Base-by-base conservation (phyloP, 2,113 vertebrate species). In the Nothocercus julius region DNA sequence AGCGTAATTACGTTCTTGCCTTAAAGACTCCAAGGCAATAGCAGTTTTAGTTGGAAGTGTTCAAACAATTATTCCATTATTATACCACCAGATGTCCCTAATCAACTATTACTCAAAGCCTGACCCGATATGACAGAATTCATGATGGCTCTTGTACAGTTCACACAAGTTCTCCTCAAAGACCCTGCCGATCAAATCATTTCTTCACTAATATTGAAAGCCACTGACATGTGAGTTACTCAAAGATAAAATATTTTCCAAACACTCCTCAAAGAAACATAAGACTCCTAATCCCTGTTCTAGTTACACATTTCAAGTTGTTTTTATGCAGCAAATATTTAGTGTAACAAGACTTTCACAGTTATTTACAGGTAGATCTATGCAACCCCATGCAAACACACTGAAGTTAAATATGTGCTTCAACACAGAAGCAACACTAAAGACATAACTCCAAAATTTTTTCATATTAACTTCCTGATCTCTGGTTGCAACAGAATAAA, bases 71-170 rank as follows among this genome's bases (percentile, higher is more conserved):
- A 94, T 96, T 97, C 83, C 92, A 87, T 51, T 6, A 53, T 9
- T 47, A 11, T 25, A 82, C 98, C 98, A 98, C 93, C 88, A 98
- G 98, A 94, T 97, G 98, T 94, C 98, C 44, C 97, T 95, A 89
- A 92, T 80, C 94, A 94, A 87, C 96, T 82, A 59, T 53, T 49
- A 82, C 90, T 90, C 4, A 3, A 93, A 88, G 61, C 15, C 45
- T 7, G 21, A 58, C 44, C n/a, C 11, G 8, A 59, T 54, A 44
- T 44, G 44, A 34, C 36, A 62, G n/a, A 63, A 28, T 32, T 44
- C 45, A 16, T 2, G 21, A 14, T 49, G 13, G 44, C 81, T 56
- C 59, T 6, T 58, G 53, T 45, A 18, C 42, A 13, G 45, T 6
- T 47, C 34, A 30, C 53, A 44, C 49, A 27, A 75, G 27, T 2